Evolutionary conservation across 1,140 invertebrate species (phyloP), one percentile per base, ranked within the genome.

Genomic region (Drosophila novamexicana): DNA sequence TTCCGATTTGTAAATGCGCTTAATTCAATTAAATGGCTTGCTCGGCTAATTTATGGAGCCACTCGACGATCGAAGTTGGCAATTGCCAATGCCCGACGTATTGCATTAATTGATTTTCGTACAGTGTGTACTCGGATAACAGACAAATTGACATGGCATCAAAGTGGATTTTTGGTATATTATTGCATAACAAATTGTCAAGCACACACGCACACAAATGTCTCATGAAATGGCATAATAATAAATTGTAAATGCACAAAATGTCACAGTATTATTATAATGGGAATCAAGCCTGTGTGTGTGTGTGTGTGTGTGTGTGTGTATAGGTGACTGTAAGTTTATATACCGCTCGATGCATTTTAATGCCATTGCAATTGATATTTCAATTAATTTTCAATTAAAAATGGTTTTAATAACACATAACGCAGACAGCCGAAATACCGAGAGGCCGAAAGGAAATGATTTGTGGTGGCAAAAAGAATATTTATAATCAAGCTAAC

Each of bases 301-400:
- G n/a, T 18, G 7, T 53, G 2, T 16, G 6, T 37, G 32, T n/a
- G 32, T 37, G 12, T 62, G 37, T 39, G 40, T 44, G 32, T 57
- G 32, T 61, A 14, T 54, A 34, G 12, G 45, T 66, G 53, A 56
- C 44, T 57, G 63, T 61, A 29, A 32, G 37, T 29, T 59, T 64
- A 12, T 47, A 50, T 52, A 66, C 53, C 58, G 49, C 47, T 50
- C 44, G 61, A 65, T 62, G 65, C 62, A 76, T 82, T 79, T 79
- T 75, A 77, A 58, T 82, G 70, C 79, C 79, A 75, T 65, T 83
- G 75, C 80, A 83, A 83, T 83, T 83, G 80, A 83, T 83, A 79
- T 83, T 83, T 83, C 80, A 83, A 83, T 83, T 83, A 83, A 83
- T 83, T 83, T 83, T 83, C 80, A 83, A 83, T 83, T 83, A 83